Evolutionary conservation across 2,888 invertebrate genomes (phyloP).

Genomic region (Diaprepes abbreviatus): DNA sequence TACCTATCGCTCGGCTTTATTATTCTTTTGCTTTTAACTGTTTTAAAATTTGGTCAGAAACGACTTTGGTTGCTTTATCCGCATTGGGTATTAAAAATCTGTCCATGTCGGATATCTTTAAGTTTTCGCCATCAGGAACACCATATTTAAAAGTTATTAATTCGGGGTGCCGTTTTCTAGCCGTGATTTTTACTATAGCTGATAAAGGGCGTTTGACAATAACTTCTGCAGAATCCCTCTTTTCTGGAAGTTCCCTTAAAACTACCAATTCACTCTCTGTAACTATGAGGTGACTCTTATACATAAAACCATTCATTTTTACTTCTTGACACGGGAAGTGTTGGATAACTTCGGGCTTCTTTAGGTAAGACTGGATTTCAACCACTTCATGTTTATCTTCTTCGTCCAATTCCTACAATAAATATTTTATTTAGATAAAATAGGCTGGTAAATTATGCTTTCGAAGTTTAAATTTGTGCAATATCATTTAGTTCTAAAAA

Average conservation of each 20-base stretch:
- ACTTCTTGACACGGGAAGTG: constrained; percentile 95
- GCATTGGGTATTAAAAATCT: constrained; percentile 93
- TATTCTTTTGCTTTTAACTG: constrained; percentile 66
- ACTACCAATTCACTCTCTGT: constrained; percentile 90
- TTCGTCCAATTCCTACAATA: constrained; percentile 65
- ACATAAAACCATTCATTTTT: constrained; percentile 88
- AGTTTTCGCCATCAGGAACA: constrained; percentile 82
- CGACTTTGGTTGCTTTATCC: constrained; percentile 88
- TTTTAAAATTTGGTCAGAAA: constrained; percentile 89
- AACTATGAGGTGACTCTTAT: constrained; percentile 89
- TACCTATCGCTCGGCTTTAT: neutral
- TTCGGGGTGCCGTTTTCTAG: constrained; percentile 94
- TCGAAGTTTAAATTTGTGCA: too few relatives aligned
- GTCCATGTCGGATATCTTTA: constrained; percentile 91
- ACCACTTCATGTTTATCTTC: constrained; percentile 85
- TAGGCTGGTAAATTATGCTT: too few relatives aligned
- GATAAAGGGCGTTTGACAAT: constrained; percentile 90
- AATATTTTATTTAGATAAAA: too few relatives aligned
- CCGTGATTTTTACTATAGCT: constrained; percentile 96
- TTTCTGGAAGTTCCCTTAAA: constrained; percentile 82
- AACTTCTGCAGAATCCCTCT: constrained; percentile 85
- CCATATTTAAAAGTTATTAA: constrained; percentile 98
- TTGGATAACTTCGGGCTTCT: constrained; percentile 86
- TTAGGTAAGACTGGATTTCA: constrained; percentile 83
- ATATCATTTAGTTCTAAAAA: too few relatives aligned